These are phyloP conservation scores for Stichopus horrens DNA, from an alignment of 53 echinoderm and acorn worm genomes.

Conservation along the genomic window DNA sequence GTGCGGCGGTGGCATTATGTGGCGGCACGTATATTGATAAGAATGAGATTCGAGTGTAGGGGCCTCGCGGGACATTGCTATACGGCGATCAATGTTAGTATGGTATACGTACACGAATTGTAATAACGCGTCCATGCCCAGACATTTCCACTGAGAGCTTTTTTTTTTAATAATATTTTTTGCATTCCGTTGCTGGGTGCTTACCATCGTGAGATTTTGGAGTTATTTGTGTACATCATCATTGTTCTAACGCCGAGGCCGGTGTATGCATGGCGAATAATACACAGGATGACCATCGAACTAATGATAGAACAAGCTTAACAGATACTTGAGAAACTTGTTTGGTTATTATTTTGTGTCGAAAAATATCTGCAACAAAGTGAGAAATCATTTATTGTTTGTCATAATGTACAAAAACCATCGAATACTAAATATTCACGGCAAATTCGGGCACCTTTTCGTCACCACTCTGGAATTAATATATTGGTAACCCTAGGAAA, in stretches of 20 bases:
- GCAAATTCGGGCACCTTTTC: neutral
- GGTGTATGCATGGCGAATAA: too few relatives aligned
- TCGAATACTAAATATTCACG: neutral
- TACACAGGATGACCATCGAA: too few relatives aligned
- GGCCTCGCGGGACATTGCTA: neutral
- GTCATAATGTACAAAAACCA: neutral
- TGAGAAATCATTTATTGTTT: too few relatives aligned
- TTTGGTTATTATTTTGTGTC: too few relatives aligned
- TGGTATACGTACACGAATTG: neutral
- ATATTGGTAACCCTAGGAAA: neutral
- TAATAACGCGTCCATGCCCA: neutral
- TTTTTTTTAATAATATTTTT: neutral
- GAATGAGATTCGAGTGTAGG: neutral
- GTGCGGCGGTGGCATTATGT: constrained; percentile 20
- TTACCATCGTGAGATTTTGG: too few relatives aligned
- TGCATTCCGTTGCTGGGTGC: neutral
- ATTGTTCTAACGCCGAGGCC: too few relatives aligned
- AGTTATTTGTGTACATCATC: too few relatives aligned
- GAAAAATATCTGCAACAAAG: too few relatives aligned
- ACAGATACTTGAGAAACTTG: too few relatives aligned
- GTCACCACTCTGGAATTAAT: neutral
- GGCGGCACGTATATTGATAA: constrained; percentile 8
- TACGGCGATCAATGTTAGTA: constrained; percentile 3
- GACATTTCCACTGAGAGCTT: neutral
- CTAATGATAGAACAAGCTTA: too few relatives aligned